Percentiles rank a stretch among this genome's conserved stretches.
Conservation (phyloP, 2,113 vertebrate species). For the Casuarius casuarius region DNA sequence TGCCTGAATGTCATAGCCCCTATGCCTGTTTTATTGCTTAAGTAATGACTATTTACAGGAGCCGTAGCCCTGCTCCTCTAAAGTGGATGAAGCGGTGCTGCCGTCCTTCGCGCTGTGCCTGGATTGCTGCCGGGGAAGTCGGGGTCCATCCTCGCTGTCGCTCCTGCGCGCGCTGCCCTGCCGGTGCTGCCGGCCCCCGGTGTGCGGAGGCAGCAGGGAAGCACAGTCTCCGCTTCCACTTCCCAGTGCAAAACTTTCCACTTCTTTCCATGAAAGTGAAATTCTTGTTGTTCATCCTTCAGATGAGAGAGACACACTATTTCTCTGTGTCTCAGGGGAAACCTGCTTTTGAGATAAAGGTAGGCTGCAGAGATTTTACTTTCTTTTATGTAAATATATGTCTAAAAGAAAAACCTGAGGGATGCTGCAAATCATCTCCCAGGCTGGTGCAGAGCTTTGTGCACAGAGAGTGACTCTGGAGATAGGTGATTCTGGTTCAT, state of each 20-base stretch:
- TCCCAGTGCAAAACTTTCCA: not conserved
- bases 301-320: not conserved
- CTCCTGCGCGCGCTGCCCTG: too few species aligned
- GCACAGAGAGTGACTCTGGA: not conserved
- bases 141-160: too few species aligned
- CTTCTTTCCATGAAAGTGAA: not conserved
- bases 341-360: not conserved
- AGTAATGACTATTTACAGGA: conserved; percentile 1
- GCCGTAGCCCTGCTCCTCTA: not conserved
- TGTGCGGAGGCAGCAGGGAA: not conserved
- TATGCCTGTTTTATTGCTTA: not conserved
- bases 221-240: not conserved
- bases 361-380: not conserved
- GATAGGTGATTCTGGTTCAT: not conserved
- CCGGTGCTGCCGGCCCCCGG: too few species aligned
- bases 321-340: not conserved
- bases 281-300: not conserved
- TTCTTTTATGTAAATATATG: not conserved
- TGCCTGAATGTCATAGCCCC: not conserved
- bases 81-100: not conserved
- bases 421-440: not conserved
- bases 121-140: not conserved
- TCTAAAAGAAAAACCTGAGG: not conserved
- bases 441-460: not conserved
- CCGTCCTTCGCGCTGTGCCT: not conserved